Percentiles rank a stretch among this genome's conserved stretches.
Conservation (phyloP, 2,797 vertebrate species). For the Sebastes ruberrimus region DNA sequence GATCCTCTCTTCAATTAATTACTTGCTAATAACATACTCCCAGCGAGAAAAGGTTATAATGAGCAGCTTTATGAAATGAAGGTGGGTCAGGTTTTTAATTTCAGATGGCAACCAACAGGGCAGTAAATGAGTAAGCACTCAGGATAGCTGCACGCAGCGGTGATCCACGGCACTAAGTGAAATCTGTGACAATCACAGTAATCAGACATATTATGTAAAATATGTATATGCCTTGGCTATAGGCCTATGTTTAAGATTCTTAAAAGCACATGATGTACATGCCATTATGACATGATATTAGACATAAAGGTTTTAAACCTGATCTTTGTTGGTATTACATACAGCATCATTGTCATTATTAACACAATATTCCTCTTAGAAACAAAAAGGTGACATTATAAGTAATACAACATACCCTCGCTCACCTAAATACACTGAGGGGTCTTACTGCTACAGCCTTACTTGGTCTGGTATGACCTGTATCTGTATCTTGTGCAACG, state of each 20-base stretch:
- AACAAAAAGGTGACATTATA: neutral
- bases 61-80: conserved; percentile 39
- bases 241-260: neutral
- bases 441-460: neutral
- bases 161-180: neutral
- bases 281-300: neutral
- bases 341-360: neutral
- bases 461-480: neutral
- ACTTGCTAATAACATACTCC: conserved; percentile 24
- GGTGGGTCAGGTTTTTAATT: conserved; percentile 38
- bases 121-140: conserved; percentile 18
- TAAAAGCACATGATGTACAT: neutral
- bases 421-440: neutral
- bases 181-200: neutral
- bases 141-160: neutral
- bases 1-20: conserved; percentile 40
- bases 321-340: neutral
- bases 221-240: neutral
- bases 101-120: conserved; percentile 20
- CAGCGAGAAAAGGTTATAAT: conserved; percentile 26
- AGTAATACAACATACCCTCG: neutral
- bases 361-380: neutral
- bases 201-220: neutral
- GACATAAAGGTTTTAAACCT: too few species aligned
- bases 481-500: too few species aligned